Evolutionary conservation across 64 coral and sea anemone species (phyloP).

Genomic region (Actinia tenebrosa): DNA sequence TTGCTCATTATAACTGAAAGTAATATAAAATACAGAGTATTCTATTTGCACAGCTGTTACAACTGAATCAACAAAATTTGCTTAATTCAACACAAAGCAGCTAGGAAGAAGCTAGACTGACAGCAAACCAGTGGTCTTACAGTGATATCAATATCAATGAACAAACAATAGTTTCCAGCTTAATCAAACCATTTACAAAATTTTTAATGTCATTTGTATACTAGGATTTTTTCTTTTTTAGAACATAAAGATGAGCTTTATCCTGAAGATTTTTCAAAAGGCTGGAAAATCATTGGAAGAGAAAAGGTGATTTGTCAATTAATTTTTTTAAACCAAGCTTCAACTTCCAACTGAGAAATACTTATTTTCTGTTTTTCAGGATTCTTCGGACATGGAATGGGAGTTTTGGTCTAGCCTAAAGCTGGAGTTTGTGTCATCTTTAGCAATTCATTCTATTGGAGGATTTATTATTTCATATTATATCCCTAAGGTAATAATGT

Average conservation of each 20-base stretch:
- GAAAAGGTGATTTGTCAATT: constrained; percentile 21
- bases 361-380: constrained; percentile 21
- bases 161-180: too few species aligned
- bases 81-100: too few species aligned
- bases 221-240: background rate
- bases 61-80: too few species aligned
- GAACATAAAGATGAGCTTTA: constrained; percentile 57
- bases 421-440: constrained; percentile 24
- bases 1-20: too few species aligned
- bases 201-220: too few species aligned
- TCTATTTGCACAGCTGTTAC: too few species aligned
- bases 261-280: constrained; percentile 24
- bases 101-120: too few species aligned
- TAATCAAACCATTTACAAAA: too few species aligned
- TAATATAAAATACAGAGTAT: too few species aligned
- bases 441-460: constrained; percentile 32
- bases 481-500: constrained; percentile 32
- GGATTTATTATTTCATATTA: constrained; percentile 39
- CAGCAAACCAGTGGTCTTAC: too few species aligned
- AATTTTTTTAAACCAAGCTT: background rate
- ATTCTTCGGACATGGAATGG: constrained; percentile 69
- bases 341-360: background rate
- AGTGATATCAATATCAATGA: too few species aligned
- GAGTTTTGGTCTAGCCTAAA: constrained; percentile 54
- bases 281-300: constrained; percentile 46